These are phyloP conservation scores for Plusia festucae DNA, from an alignment of 2,888 invertebrate species.

Conservation along the genomic window DNA sequence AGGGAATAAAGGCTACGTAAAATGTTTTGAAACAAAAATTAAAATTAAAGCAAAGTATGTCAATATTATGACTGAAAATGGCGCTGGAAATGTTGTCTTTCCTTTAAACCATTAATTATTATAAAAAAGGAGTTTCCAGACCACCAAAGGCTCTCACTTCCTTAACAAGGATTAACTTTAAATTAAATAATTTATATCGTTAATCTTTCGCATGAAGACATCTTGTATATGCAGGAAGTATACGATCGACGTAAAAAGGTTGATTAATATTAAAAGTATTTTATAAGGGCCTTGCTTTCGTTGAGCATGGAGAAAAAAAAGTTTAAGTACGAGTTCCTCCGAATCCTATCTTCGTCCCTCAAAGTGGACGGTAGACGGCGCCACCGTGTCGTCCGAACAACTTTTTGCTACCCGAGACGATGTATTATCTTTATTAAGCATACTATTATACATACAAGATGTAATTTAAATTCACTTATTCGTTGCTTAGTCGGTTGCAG, in stretches of 20 bases:
- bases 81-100: too few relatives aligned
- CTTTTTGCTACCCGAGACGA: conserved; percentile 54
- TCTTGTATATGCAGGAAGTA: conserved; percentile 42
- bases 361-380: conserved; percentile 43
- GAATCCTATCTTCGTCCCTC: conserved; percentile 47
- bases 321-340: conserved; percentile 20
- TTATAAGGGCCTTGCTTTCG: conserved; percentile 32
- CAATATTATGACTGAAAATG: too few relatives aligned
- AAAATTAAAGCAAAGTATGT: too few relatives aligned
- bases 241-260: conserved; percentile 31
- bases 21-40: too few relatives aligned
- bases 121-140: too few relatives aligned
- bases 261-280: conserved; percentile 41
- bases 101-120: too few relatives aligned
- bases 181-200: conserved; percentile 48
- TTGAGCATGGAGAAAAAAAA: conserved; percentile 17
- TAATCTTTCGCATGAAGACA: conserved; percentile 24
- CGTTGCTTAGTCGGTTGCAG: conserved; percentile 44
- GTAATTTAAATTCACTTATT: conserved; percentile 58
- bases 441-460: conserved; percentile 49
- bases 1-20: too few relatives aligned
- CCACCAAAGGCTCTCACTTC: neutral
- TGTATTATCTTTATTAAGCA: conserved; percentile 50
- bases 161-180: neutral
- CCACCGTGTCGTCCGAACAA: conserved; percentile 46